Evolutionary conservation across 2,888 invertebrate genomes (phyloP), one percentile per base, ranked within the genome.

Genomic region (Marronus borbonicus): DNA sequence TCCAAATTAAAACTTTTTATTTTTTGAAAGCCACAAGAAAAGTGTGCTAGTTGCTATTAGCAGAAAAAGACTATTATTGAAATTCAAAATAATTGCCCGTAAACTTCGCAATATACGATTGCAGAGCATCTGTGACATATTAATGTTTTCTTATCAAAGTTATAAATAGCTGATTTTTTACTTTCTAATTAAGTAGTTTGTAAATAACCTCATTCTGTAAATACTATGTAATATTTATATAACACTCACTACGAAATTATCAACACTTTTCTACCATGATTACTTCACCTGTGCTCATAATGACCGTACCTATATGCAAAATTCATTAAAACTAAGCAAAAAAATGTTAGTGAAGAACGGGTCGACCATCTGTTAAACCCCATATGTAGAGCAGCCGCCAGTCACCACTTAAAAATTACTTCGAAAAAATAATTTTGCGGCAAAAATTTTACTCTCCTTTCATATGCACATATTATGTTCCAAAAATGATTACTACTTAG

Each of bases 321-420:
- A 60, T n/a, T 74, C 39, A 17, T 44, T 60, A 49, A 68, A 78
- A 80, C 28, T 74, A 68, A 68, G 79, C 62, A 60, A 78, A 72
- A 69, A 77, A 79, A 80, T 76, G 81, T 80, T 79, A 82, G 81
- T 79, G 79, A 80, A 75, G 76, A 80, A 80, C 83, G 81, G 83
- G 82, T 82, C 83, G 80, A 80, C 83, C 83, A 83, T 83, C 83
- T 83, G 83, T 83, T 83, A 79, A 81, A 80, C 79, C 80, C 83
- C 83, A 82, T 82, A 81, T 83, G 81, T 81, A 81, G 80, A 82
- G 82, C 83, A 83, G 83, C 81, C 80, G 80, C 80, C 80, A 81
- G 70, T 69, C 31, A 72, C 70, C 65, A 77, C 72, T 72, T 77
- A 72, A 77, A 50, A 72, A 77, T 77, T 69, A 77, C 36, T 10